Evolutionary conservation across 2,113 vertebrate species (phyloP), one percentile per base, ranked within the genome.

Genomic region (Sapayoa aenigma): DNA sequence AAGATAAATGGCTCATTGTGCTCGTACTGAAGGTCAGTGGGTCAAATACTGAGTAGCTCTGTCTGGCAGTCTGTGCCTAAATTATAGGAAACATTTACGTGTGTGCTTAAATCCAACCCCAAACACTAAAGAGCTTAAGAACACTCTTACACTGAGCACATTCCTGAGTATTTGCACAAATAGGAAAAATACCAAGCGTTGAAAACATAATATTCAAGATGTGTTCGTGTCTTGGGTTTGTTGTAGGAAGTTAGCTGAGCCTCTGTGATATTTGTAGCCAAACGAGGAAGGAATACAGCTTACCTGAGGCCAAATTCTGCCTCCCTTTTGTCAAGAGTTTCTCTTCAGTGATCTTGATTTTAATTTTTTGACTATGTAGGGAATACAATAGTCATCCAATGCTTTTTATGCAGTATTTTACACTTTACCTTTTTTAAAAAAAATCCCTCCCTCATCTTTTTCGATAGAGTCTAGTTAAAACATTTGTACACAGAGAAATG

Each of bases 121-220:
- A 65, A 86, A 94, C 85, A 86, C 83, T 77, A 25, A 58, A 65
- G 76, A 89, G 73, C 83, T 87, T 92, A 52, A 84, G 66, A 94
- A 59, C 6, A 3, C 84, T 66, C 68, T 84, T 89, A 87, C 33
- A 46, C 52, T 19, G 80, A 58, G 83, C 80, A 39, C 86, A 65
- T 95, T 95, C 83, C 69, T 72, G 92, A 90, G 28, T 74, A 74
- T 95, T 80, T 94, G 90, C 83, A 94, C 79, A 86, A 90, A 74
- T 6, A 94, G 85, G 93, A 88, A 95, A 96, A 96, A 81, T 74
- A 84, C 25, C 60, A 49, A 52, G 44, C 1, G 1, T 31, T 92
- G 88, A 80, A 96, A 90, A 56, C 41, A 10, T 52, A 31, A 67
- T 67, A 56, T 66, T 31, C 42, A 22, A 78, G 72, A 81, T 87